Percentiles rank a stretch among this genome's conserved stretches.
Evolutionary conservation across 2,113 vertebrate species (phyloP).

Genomic region (Podilymbus podiceps): DNA sequence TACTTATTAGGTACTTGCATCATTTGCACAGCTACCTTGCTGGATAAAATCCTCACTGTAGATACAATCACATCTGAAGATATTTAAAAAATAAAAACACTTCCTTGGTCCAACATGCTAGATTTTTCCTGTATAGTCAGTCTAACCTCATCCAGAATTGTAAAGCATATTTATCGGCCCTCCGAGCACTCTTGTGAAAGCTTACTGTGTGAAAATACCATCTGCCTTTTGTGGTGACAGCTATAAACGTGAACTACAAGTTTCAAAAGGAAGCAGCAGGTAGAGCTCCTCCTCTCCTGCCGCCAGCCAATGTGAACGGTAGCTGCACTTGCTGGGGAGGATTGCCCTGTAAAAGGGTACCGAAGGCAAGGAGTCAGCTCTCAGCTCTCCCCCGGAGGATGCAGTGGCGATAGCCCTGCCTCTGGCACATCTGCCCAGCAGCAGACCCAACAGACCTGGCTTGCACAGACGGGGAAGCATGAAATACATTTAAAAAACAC

Average conservation of each 20-base stretch:
- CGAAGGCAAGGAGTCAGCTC: neutral
- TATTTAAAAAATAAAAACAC: neutral
- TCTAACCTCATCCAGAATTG: neutral
- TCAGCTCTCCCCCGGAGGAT: neutral
- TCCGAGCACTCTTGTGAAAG: neutral
- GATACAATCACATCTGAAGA: neutral
- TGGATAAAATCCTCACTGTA: neutral
- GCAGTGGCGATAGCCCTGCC: neutral
- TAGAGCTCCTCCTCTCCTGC: neutral
- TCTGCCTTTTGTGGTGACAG: constrained; percentile 17
- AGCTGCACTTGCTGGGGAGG: neutral
- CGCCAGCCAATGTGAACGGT: neutral
- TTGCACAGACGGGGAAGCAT: neutral
- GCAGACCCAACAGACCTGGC: neutral
- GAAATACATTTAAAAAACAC: neutral
- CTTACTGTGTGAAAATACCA: neutral
- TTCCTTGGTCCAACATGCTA: neutral
- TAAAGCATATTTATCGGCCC: neutral
- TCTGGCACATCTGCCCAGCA: neutral
- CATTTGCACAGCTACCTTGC: neutral
- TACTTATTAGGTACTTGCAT: neutral
- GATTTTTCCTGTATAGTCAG: neutral
- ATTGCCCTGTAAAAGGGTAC: neutral
- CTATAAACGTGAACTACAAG: neutral
- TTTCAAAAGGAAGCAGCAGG: neutral